These are phyloP conservation scores for Brachionus rotundiformis DNA, from an alignment of 1,140 invertebrate genomes.

Conservation along the genomic window DNA sequence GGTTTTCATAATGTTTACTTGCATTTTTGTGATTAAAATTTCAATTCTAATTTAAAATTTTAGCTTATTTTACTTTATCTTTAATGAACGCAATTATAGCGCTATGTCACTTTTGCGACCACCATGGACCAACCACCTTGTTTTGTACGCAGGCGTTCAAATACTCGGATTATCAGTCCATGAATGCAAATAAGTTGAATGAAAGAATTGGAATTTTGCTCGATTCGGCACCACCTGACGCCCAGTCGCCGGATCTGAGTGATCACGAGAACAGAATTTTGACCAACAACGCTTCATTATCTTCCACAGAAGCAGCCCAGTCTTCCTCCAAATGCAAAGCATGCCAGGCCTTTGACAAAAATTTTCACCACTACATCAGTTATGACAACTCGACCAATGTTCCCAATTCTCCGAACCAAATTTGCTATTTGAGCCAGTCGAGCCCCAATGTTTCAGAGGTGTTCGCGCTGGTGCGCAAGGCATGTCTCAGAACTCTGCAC, in stretches of 20 bases:
- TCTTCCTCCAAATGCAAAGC: slow-evolving; percentile 7
- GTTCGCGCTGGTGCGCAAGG: slow-evolving; percentile 7
- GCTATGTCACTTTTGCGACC: slow-evolving; percentile 51
- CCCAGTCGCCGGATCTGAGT: not conserved
- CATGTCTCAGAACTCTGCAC: slow-evolving; percentile 22
- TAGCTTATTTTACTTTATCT: not conserved
- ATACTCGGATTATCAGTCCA: slow-evolving; percentile 18
- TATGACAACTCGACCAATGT: not conserved
- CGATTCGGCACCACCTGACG: slow-evolving; percentile 5
- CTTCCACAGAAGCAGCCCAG: not conserved
- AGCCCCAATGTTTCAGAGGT: slow-evolving; percentile 26
- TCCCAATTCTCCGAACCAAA: not conserved
- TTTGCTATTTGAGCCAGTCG: slow-evolving; percentile 43
- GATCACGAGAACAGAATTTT: not conserved
- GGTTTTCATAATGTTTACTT: not conserved
- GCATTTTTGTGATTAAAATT: not conserved
- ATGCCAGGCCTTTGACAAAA: slow-evolving; percentile 36
- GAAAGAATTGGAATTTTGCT: not conserved
- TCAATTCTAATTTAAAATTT: not conserved
- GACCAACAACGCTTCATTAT: too few relatives aligned
- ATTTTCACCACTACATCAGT: slow-evolving; percentile 47
- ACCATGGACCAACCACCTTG: slow-evolving; percentile 40
- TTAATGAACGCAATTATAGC: slow-evolving; percentile 52
- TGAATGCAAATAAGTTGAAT: not conserved
- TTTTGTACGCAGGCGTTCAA: slow-evolving; percentile 49